Base-by-base conservation (phyloP, 2,113 vertebrate species). In the Salvelinus fontinalis region DNA sequence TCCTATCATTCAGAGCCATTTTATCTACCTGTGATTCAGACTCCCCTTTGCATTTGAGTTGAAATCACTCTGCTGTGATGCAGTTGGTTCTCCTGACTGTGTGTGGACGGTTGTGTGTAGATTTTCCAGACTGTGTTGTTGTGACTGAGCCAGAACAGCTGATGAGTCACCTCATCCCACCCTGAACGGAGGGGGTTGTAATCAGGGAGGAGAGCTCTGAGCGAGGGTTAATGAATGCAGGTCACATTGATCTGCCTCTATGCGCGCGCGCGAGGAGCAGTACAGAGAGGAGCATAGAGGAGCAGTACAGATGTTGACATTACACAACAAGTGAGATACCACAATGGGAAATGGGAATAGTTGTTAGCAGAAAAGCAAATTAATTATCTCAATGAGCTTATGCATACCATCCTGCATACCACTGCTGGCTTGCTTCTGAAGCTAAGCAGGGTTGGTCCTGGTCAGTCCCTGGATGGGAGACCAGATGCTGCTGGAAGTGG, bases 171-270 rank as follows among this genome's bases (percentile, higher is more conserved):
- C 39, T 44, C 39, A 2, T 44, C 9, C 39, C 39, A 9, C 2
- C 39, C 39, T 44, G 39, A 92, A 93, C 93, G 91, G 88, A 77
- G 75, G 82, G 73, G 59, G 77, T 76, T 87, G 88, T 90, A 90
- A 92, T 89, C 85, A 88, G 83, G 85, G 91, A 90, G 84, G 87
- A 75, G n/a, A 91, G 85, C 87, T 81, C 70, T 90, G 86, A 91
- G 90, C 67, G 83, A 89, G 88, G 91, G 89, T 94, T 91, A 91
- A 93, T 92, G 87, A 93, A 93, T 92, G 92, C 88, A 84, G 81
- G 79, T 85, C 86, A 80, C 84, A 94, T 94, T 79, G 91, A 94
- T 93, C 83, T 79, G 75, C 85, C 83, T 86, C 84, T 84, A 86
- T 54, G 16, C 51, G 1, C 4, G 0, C 51, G n/a, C n/a, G n/a